These are phyloP conservation scores for Eumeta japonica DNA, from an alignment of 1,140 invertebrate genomes.

Conservation along the genomic window DNA sequence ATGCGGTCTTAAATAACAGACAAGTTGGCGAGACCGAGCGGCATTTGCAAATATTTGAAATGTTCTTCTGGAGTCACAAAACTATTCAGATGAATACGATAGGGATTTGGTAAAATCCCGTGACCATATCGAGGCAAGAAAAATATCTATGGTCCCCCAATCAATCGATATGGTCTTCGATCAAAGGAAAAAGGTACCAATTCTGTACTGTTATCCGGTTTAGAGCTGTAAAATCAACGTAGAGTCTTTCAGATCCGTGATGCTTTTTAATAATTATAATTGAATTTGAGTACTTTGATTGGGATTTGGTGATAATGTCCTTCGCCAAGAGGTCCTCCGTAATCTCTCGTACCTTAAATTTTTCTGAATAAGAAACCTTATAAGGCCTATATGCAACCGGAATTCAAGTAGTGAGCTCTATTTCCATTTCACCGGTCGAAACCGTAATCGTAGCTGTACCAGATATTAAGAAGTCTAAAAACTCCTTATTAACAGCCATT, in stretches of 20 bases:
- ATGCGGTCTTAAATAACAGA: too few relatives aligned
- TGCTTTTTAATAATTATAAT: constrained; percentile 21
- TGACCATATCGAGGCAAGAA: constrained; percentile 7
- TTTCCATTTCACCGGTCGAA: constrained; percentile 13
- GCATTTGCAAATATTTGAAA: constrained; percentile 11
- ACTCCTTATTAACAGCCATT: constrained; percentile 3
- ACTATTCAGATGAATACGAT: constrained; percentile 3
- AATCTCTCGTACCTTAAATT: background rate
- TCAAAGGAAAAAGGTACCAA: constrained; percentile 23
- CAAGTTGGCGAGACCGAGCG: constrained; percentile 4
- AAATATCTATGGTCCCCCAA: constrained; percentile 9
- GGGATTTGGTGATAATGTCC: constrained; percentile 12
- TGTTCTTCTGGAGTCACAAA: constrained; percentile 11
- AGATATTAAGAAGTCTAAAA: constrained; percentile 11
- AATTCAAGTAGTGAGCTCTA: constrained; percentile 8
- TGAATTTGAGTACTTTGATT: constrained; percentile 17
- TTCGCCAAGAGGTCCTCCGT: constrained; percentile 4
- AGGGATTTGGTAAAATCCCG: constrained; percentile 9
- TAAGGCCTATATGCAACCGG: constrained; percentile 4
- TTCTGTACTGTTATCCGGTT: constrained; percentile 24
- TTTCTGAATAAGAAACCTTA: constrained; percentile 2
- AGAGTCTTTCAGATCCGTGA: constrained; percentile 21
- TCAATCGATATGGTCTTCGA: constrained; percentile 13
- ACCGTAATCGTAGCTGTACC: constrained; percentile 16
- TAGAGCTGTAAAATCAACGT: constrained; percentile 25